phyloP scores from a whole-genome alignment of 2,113 vertebrate genomes.

The Lampris incognitus region DNA sequence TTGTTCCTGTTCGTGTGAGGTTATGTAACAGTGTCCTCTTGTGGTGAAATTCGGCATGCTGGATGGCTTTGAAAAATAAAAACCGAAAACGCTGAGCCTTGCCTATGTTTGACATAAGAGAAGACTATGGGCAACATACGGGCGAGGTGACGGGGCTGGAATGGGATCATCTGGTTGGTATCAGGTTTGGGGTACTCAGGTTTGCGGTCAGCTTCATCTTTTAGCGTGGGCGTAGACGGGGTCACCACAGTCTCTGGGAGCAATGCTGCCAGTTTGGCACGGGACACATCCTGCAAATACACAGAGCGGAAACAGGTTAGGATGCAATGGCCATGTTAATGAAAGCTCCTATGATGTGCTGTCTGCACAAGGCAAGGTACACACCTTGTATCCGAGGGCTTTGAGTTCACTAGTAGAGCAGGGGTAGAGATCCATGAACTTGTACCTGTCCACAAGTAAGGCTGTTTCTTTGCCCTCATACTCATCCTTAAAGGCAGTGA shows the following conservation, averaged over 20 bases:
- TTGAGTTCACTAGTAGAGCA: slow-evolving; percentile 96
- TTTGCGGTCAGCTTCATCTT: slow-evolving; percentile 95
- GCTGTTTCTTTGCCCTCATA: slow-evolving; percentile 99
- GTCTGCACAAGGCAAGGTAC: neutral
- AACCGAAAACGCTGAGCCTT: too few species aligned
- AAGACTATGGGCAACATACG: slow-evolving; percentile 82
- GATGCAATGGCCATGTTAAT: too few species aligned
- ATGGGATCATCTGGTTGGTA: slow-evolving; percentile 98
- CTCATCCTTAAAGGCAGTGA: slow-evolving; percentile 97
- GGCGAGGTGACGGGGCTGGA: slow-evolving; percentile 96
- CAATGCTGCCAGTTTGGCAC: slow-evolving; percentile 92
- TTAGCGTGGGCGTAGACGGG: slow-evolving; percentile 90
- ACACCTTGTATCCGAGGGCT: slow-evolving; percentile 97
- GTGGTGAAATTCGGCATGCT: too few species aligned
- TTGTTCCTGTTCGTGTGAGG: too few species aligned
- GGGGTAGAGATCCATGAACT: slow-evolving; percentile 99
- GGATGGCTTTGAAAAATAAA: too few species aligned
- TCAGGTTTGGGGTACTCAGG: slow-evolving; percentile 99
- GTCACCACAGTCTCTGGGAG: slow-evolving; percentile 95
- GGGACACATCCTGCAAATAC: slow-evolving; percentile 91
- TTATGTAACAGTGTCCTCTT: too few species aligned
- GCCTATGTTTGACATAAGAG: neutral
- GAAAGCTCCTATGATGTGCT: neutral
- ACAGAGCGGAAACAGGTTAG: neutral
- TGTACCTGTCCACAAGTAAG: slow-evolving; percentile 95